Evolutionary conservation across 2,888 invertebrate species (phyloP), one percentile per base, ranked within the genome.

Genomic region (Drosophila austrosaltans): DNA sequence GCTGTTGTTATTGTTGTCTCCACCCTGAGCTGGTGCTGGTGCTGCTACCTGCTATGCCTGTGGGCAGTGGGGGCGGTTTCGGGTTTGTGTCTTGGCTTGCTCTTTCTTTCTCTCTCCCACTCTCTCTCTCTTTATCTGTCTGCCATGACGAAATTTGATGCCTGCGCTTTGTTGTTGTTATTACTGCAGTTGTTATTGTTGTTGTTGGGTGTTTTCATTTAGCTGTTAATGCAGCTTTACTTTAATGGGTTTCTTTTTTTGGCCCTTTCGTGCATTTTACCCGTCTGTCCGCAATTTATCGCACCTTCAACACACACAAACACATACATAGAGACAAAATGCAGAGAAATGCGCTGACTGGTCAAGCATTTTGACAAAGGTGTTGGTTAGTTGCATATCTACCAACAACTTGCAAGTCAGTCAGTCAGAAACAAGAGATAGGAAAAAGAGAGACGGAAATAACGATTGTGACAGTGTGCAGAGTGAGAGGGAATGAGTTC

Each of bases 151-250:
- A 79, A 86, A 83, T 81, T 76, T 67, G 78, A 83, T 81, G 76
- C 76, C 78, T 72, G 57, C 61, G 63, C 65, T 66, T 78, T 81
- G 68, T 81, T 76, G 78, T 16, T 68, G 30, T 48, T 59, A 36
- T 36, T 36, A 1, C 36, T 36, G 36, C 36, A 36, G 39, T 58
- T 65, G 30, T 54, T 69, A 39, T 54, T 63, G 57, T 48, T 63
- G 59, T 63, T 75, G 63, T 63, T 63, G 59, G 68, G 63, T 75
- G 68, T 76, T 76, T 71, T 76, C 71, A 67, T 82, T 81, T 81
- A 69, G 68, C 76, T 73, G 78, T 79, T 81, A 80, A 81, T 85
- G 79, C 79, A 81, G 86, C 82, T 85, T 82, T 84, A 76, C 77
- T 76, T 82, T 85, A 79, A 75, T 75, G 81, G 75, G 75, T 82